A percentile compares a stretch with the other conserved stretches of the same genome.
phyloP scores from a whole-genome alignment of 2,888 invertebrate genomes.

The Leptinotarsa haldemani region DNA sequence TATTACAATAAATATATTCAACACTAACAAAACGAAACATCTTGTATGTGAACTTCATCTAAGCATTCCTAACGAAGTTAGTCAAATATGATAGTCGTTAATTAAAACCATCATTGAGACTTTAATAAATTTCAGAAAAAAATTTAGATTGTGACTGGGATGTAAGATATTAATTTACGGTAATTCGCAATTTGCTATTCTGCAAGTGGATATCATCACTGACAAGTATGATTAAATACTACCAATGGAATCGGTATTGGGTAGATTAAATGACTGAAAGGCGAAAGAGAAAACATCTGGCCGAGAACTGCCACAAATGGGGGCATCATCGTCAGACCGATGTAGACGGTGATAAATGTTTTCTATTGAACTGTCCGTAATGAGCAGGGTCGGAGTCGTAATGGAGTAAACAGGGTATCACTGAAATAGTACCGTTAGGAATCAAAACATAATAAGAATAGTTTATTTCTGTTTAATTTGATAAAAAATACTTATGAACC shows the following conservation, averaged over 20 bases:
- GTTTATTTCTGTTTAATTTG: too few relatives aligned
- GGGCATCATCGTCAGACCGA: not conserved
- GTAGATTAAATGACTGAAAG: not conserved
- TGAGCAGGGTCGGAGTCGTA: not conserved
- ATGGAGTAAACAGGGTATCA: not conserved
- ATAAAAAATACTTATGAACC: too few relatives aligned
- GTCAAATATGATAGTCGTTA: too few relatives aligned
- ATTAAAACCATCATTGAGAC: too few relatives aligned
- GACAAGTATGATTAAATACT: not conserved
- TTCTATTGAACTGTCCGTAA: not conserved
- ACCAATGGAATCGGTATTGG: not conserved
- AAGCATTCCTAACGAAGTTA: too few relatives aligned
- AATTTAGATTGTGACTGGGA: too few relatives aligned
- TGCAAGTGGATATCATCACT: not conserved
- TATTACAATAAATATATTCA: too few relatives aligned
- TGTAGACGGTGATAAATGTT: not conserved
- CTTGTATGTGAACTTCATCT: too few relatives aligned
- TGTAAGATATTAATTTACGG: not conserved
- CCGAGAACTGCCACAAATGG: not conserved
- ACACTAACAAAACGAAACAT: too few relatives aligned
- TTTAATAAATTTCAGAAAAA: too few relatives aligned
- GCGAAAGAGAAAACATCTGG: conserved; percentile 1
- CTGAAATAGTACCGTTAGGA: not conserved
- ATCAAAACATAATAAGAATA: too few relatives aligned
- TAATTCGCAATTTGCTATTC: not conserved